These are phyloP conservation scores for Melanerpes aurifrons DNA, from an alignment of 2,113 vertebrate genomes.

Conservation along the genomic window DNA sequence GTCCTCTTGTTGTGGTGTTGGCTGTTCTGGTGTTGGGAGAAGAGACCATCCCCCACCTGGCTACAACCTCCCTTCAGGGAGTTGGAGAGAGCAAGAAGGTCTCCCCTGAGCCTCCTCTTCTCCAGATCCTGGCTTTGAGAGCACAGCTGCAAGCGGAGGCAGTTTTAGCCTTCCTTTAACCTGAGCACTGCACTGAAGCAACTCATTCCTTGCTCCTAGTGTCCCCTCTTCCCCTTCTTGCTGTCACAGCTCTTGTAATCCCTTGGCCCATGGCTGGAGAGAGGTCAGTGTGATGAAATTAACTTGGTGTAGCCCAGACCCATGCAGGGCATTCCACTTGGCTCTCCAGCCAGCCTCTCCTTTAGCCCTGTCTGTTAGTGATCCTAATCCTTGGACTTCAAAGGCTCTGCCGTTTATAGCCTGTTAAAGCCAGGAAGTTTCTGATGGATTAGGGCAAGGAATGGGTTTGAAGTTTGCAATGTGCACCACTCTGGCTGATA, in stretches of 20 bases:
- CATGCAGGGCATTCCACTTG: constrained; percentile 72
- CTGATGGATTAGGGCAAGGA: constrained; percentile 85
- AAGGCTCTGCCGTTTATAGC: constrained; percentile 86
- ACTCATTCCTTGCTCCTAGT: constrained; percentile 26
- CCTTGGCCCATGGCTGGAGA: constrained; percentile 39
- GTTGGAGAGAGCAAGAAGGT: too few species aligned
- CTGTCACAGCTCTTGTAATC: constrained; percentile 49
- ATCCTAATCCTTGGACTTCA: constrained; percentile 81
- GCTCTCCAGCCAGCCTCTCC: constrained; percentile 68
- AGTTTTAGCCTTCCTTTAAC: background rate
- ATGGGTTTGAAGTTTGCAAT: constrained; percentile 86
- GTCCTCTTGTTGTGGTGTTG: too few species aligned
- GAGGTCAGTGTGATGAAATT: constrained; percentile 73
- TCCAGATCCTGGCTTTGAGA: background rate
- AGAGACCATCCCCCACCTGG: too few species aligned
- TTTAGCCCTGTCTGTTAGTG: constrained; percentile 74
- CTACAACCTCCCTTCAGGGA: too few species aligned
- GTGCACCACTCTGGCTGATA: constrained; percentile 80
- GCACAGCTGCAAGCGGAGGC: background rate
- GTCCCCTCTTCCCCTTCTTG: constrained; percentile 22
- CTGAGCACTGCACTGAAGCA: background rate
- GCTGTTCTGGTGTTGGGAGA: too few species aligned
- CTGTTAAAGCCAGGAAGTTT: constrained; percentile 87
- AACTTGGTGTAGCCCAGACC: constrained; percentile 78
- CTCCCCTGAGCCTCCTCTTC: too few species aligned